phyloP scores from a whole-genome alignment of 2,113 vertebrate genomes.

The Hippocampus comes region DNA sequence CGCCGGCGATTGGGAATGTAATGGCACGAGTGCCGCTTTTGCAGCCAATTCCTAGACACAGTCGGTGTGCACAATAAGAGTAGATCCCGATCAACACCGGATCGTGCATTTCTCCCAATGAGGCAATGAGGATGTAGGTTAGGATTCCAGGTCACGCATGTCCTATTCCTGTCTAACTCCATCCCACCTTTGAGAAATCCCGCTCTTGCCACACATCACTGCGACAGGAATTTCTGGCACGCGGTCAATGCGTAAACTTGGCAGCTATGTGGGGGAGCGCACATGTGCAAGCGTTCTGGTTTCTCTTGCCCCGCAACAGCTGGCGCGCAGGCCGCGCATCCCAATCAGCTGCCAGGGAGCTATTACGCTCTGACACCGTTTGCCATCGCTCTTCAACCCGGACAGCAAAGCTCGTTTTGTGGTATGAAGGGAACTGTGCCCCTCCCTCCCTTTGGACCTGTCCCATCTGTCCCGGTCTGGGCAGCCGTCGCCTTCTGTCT shows the following conservation, averaged over 20 bases:
- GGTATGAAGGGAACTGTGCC: constrained; percentile 32
- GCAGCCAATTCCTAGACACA: background rate
- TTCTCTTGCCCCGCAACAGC: constrained; percentile 55
- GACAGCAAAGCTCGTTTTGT: constrained; percentile 15
- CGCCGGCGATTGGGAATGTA: background rate
- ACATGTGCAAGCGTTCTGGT: constrained; percentile 41
- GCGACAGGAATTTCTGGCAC: constrained; percentile 51
- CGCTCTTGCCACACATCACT: constrained; percentile 56
- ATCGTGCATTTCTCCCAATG: background rate
- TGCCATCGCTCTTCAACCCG: constrained; percentile 39
- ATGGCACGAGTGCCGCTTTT: background rate
- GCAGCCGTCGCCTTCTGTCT: constrained; percentile 54
- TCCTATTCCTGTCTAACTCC: constrained; percentile 42
- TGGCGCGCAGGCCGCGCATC: constrained; percentile 32
- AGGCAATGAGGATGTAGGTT: constrained; percentile 33
- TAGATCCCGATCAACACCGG: background rate
- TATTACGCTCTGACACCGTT: constrained; percentile 39
- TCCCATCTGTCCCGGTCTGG: constrained; percentile 46
- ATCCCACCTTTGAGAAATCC: constrained; percentile 52
- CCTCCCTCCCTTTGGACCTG: constrained; percentile 21
- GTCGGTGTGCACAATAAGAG: background rate
- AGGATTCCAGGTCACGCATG: constrained; percentile 22
- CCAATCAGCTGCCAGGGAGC: constrained; percentile 46
- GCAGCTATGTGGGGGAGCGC: constrained; percentile 31
- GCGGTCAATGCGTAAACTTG: constrained; percentile 53